Percentiles rank a stretch among this genome's conserved stretches.
phyloP scores from a whole-genome alignment of 1,140 invertebrate genomes.

The Pseudomyrmex sp. region DNA sequence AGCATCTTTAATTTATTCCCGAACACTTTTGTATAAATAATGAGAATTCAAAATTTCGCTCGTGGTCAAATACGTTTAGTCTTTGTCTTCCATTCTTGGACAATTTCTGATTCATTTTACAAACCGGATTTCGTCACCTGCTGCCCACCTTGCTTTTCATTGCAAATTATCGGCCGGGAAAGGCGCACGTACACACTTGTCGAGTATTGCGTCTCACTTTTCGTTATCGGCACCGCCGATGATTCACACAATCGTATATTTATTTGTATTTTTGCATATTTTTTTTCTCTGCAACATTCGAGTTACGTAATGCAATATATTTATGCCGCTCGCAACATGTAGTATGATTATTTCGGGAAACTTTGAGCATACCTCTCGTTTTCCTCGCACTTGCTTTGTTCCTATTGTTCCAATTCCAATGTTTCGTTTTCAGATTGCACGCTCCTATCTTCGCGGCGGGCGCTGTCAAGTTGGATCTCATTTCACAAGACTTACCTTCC shows the following conservation, averaged over 20 bases:
- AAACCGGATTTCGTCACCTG: not conserved
- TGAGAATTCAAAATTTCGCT: not conserved
- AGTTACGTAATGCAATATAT: not conserved
- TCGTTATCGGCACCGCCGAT: conserved; percentile 1
- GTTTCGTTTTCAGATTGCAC: conserved; percentile 28
- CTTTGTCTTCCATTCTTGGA: not conserved
- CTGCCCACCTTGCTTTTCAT: not conserved
- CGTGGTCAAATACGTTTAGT: not conserved
- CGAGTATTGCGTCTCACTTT: conserved; percentile 41
- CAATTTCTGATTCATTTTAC: not conserved
- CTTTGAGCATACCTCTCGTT: no score
- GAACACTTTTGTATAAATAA: not conserved
- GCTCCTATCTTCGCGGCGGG: conserved; percentile 30
- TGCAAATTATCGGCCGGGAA: not conserved
- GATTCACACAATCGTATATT: conserved; percentile 5
- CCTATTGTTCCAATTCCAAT: not conserved
- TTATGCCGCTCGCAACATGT: not conserved
- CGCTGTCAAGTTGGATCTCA: conserved; percentile 47
- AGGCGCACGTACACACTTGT: not conserved
- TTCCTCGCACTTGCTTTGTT: not conserved
- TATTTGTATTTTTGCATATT: not conserved
- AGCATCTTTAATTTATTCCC: no score
- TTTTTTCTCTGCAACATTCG: not conserved
- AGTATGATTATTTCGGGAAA: no score
- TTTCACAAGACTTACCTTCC: not conserved